A percentile compares a stretch with the other conserved stretches of the same genome.
These are phyloP conservation scores for Strigamia crassipes DNA, from an alignment of 2,888 invertebrate genomes.

Conservation along the genomic window DNA sequence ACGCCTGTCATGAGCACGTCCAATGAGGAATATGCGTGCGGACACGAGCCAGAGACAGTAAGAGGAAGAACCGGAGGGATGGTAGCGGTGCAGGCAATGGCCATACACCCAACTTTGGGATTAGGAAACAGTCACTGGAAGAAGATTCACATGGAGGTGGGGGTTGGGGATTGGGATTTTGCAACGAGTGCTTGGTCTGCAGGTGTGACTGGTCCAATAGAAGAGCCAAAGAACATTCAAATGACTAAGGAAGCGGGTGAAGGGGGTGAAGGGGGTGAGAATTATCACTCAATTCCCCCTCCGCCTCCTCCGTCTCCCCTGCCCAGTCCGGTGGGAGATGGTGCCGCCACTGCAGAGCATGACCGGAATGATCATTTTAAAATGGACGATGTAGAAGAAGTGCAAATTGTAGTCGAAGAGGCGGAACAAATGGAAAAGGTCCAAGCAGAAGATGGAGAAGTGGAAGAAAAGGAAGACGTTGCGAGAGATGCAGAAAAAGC, in stretches of 20 bases:
- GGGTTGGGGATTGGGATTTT: background rate
- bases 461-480: background rate
- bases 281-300: background rate
- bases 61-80: background rate
- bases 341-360: background rate
- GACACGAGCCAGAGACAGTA: background rate
- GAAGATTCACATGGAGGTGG: background rate
- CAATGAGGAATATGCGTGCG: background rate
- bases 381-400: background rate
- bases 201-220: background rate
- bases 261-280: background rate
- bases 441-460: background rate
- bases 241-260: background rate
- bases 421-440: background rate
- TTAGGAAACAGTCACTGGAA: background rate
- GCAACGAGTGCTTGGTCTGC: background rate
- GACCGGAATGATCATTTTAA: background rate
- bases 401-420: no score
- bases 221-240: background rate
- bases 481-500: background rate
- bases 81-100: background rate
- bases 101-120: background rate
- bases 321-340: background rate
- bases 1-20: background rate
- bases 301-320: background rate